Conservation (phyloP, 2,888 invertebrate species). For the Sphaerophoria rueppellii region DNA sequence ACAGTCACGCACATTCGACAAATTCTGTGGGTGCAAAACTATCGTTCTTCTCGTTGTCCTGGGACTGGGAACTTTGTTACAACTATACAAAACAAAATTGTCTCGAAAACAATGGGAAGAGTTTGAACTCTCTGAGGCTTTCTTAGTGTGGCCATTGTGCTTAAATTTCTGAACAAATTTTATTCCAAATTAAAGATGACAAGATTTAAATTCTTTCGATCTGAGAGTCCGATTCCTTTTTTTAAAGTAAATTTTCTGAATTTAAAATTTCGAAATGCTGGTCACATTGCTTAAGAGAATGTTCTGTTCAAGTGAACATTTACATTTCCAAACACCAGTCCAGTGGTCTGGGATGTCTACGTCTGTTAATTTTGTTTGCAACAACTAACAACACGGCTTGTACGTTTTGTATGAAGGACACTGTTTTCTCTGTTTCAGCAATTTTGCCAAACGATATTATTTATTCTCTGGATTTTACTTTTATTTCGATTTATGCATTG, state of each 20-base stretch:
- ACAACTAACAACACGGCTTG: background rate
- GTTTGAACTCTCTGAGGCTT: too few relatives aligned
- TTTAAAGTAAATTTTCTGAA: too few relatives aligned
- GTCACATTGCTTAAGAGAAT: background rate
- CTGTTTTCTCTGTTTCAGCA: background rate
- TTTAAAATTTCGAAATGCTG: background rate
- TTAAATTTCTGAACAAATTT: too few relatives aligned
- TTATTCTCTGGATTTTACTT: conserved; percentile 15
- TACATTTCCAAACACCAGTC: background rate
- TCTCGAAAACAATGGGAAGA: too few relatives aligned
- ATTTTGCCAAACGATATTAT: conserved; percentile 13
- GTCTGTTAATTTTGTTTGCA: conserved; percentile 20
- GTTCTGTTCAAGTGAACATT: conserved; percentile 1
- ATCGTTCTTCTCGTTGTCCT: conserved; percentile 1
- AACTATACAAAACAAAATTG: too few relatives aligned
- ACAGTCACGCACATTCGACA: conserved; percentile 55
- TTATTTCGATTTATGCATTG: conserved; percentile 23
- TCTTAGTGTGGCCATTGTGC: too few relatives aligned
- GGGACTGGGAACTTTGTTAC: too few relatives aligned
- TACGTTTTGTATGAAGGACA: background rate
- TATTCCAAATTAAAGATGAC: too few relatives aligned
- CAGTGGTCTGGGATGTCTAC: background rate
- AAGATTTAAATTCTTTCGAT: too few relatives aligned
- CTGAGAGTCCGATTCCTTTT: too few relatives aligned
- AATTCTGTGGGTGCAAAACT: conserved; percentile 30